These are phyloP conservation scores for Congeria kusceri DNA, from an alignment of 2,888 invertebrate genomes.

Conservation along the genomic window DNA sequence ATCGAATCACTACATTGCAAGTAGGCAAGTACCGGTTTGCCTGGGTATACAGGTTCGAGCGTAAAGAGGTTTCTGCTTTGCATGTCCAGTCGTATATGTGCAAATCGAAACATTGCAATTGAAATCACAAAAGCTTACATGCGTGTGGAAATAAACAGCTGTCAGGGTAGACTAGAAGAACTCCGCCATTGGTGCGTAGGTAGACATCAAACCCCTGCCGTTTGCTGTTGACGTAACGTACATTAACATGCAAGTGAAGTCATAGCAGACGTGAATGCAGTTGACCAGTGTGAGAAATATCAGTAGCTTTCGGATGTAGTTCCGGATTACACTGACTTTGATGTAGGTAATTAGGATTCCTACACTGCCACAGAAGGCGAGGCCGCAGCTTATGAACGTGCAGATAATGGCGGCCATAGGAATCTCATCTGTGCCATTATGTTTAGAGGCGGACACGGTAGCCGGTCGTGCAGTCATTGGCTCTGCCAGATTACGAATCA, in stretches of 20 bases:
- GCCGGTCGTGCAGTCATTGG: background rate
- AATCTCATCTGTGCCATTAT: background rate
- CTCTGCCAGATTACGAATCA: background rate
- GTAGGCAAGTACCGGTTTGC: too few relatives aligned
- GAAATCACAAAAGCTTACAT: background rate
- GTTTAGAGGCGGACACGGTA: background rate
- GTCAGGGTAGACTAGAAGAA: background rate
- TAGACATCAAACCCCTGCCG: background rate
- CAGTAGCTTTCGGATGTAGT: background rate
- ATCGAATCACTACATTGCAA: too few relatives aligned
- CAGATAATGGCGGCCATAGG: background rate
- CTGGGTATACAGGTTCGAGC: too few relatives aligned
- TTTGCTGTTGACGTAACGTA: background rate
- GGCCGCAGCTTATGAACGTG: background rate
- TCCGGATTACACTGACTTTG: background rate
- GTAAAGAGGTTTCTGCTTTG: background rate
- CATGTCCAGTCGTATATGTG: too few relatives aligned
- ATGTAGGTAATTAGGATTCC: background rate
- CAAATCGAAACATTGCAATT: too few relatives aligned
- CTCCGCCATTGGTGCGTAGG: background rate
- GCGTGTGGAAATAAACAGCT: background rate
- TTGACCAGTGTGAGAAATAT: background rate
- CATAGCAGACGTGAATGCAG: background rate
- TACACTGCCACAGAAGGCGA: background rate
- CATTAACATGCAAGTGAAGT: background rate